Evolutionary conservation across 2,888 invertebrate genomes (phyloP), one percentile per base, ranked within the genome.

Genomic region (Gerris lacustris): DNA sequence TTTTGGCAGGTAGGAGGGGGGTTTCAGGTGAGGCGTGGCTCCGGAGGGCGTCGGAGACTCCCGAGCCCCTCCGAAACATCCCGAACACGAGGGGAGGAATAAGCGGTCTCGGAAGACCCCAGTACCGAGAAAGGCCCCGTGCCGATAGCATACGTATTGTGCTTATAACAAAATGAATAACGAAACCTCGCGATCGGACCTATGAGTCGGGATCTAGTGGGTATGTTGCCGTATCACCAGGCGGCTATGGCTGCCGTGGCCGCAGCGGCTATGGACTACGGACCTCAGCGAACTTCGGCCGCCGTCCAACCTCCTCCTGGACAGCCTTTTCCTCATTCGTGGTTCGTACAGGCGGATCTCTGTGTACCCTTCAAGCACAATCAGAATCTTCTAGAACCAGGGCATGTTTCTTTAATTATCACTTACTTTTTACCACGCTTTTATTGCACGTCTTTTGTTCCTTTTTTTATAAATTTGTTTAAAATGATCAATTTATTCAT

Each of bases 311-410:
- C 76, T 45, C 74, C 78, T 77, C 76, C 84, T 83, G 80, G 78
- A 81, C 80, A 78, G 78, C 81, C 83, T 82, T 94, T 93, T 86
- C 90, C 92, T 81, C 93, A 94, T 87, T 93, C 93, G 85, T 94
- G 94, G 94, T 91, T 93, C 88, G 92, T 92, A 85, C 87, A 87
- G 85, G 91, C 91, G 89, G 92, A 92, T 86, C 88, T 92, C 85
- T 92, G 92, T 88, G 88, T 91, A 87, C 90, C 91, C 85, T 88
- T 87, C 84, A 88, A 88, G 84, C 88, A 88, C 86, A 84, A 85
- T 84, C 86, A 86, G 84, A 87, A 89, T 86, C 88, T 88, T 86
- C 89, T 92, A 86, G 92, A 92, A 87, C 91, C 92, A 86, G 92
- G 92, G 92, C 91, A 91, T 88, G 91, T 83, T 55, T 9, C 55